Conservation (phyloP, 2,888 invertebrate genomes). For the Amphipyra tragopoginis region DNA sequence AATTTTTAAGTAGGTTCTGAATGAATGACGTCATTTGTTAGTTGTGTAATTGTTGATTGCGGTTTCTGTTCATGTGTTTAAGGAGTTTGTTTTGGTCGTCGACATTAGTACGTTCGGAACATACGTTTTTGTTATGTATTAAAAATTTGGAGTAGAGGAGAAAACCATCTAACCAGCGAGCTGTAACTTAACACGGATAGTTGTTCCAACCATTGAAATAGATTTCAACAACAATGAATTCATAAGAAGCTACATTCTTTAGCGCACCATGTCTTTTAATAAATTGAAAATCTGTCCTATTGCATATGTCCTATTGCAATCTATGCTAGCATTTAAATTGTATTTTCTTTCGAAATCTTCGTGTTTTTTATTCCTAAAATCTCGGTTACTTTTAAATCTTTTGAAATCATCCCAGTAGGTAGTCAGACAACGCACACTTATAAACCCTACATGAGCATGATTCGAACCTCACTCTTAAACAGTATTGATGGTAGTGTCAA, state of each 20-base stretch:
- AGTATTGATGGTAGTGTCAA: conserved; percentile 85
- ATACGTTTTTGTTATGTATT: neutral
- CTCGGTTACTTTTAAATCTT: too few species aligned
- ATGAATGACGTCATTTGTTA: conserved; percentile 55
- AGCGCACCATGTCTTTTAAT: too few species aligned
- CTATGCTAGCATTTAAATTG: too few species aligned
- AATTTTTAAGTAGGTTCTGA: conserved; percentile 56
- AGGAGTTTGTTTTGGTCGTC: conserved; percentile 24
- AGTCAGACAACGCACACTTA: conserved; percentile 45
- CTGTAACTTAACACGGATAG: too few species aligned
- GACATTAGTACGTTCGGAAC: neutral
- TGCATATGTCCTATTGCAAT: too few species aligned
- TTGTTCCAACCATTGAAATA: too few species aligned
- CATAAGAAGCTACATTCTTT: too few species aligned
- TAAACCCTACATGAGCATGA: conserved; percentile 55
- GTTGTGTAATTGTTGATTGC: conserved; percentile 40
- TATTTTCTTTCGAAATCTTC: too few species aligned
- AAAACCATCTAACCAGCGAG: too few species aligned
- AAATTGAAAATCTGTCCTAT: too few species aligned
- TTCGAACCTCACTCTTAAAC: conserved; percentile 72
- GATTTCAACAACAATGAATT: too few species aligned
- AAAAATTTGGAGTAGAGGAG: neutral
- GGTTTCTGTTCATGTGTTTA: conserved; percentile 24
- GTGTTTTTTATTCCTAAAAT: too few species aligned
- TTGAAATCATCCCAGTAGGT: conserved; percentile 9